Conservation (phyloP, 2,797 vertebrate genomes). For the Mallotus villosus region DNA sequence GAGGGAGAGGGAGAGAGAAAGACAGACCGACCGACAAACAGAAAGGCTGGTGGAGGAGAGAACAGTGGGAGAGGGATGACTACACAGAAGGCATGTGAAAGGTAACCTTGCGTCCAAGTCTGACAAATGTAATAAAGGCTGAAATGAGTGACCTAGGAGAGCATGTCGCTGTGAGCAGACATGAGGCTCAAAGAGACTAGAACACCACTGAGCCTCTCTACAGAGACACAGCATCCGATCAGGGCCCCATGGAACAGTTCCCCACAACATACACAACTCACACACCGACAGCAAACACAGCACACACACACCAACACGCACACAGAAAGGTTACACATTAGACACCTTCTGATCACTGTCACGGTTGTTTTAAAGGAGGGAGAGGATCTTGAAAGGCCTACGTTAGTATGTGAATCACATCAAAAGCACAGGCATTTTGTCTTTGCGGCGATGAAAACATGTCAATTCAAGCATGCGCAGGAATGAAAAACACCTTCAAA, state of each 20-base stretch:
- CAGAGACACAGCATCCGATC: background rate
- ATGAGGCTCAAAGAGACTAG: background rate
- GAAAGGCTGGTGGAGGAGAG: too few relatives aligned
- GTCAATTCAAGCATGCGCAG: slow-evolving; percentile 34
- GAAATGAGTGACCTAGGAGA: background rate
- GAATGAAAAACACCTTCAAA: slow-evolving; percentile 38
- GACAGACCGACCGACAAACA: background rate
- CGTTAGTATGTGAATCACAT: background rate
- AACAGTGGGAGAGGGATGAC: background rate
- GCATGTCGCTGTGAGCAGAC: background rate
- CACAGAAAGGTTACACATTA: slow-evolving; percentile 5
- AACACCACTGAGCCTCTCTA: background rate
- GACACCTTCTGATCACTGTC: background rate
- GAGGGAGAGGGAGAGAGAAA: slow-evolving; percentile 9
- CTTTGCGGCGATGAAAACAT: slow-evolving; percentile 4
- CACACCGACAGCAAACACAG: background rate
- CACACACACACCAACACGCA: background rate
- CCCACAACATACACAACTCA: too few relatives aligned
- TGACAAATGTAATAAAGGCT: background rate
- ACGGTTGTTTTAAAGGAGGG: background rate
- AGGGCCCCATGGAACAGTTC: too few relatives aligned
- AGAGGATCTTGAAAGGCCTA: background rate
- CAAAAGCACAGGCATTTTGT: background rate
- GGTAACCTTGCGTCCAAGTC: too few relatives aligned
- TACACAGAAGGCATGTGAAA: background rate